phyloP scores from a whole-genome alignment of 2,113 vertebrate genomes.

The Dicrurus megarhynchus region DNA sequence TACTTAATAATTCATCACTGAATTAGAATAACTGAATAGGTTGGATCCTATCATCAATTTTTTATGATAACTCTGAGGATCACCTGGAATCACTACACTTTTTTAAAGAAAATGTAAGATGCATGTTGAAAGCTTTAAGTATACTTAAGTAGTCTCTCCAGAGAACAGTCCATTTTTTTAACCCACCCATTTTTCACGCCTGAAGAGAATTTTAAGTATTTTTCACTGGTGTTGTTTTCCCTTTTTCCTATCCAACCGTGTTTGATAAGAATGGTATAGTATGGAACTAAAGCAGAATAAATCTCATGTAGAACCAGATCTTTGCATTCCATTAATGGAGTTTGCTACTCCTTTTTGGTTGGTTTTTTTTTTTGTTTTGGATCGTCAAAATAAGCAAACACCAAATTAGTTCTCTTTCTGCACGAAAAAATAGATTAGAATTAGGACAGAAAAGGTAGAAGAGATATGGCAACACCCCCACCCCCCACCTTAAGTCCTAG shows the following conservation, averaged over 20 bases:
- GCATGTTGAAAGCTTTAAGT: not conserved
- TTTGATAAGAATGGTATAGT: not conserved
- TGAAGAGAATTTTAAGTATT: not conserved
- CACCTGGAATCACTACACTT: not conserved
- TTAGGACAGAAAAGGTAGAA: not conserved
- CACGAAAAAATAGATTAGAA: not conserved
- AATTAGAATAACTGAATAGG: not conserved
- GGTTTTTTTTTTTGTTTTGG: not conserved
- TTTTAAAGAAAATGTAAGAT: not conserved
- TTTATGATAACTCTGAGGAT: not conserved
- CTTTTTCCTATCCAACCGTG: not conserved
- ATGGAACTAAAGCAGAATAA: not conserved
- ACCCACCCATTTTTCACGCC: not conserved
- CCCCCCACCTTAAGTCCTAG: not conserved
- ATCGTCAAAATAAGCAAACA: not conserved
- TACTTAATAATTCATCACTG: not conserved
- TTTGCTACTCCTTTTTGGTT: not conserved
- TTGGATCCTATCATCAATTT: not conserved
- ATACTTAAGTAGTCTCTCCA: not conserved
- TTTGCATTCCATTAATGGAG: not conserved
- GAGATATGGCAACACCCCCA: not conserved
- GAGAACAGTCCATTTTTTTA: not conserved
- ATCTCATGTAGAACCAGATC: not conserved
- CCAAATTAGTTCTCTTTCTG: not conserved
- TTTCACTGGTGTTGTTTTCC: not conserved